Conservation (phyloP, 1,140 invertebrate genomes). For the Eriosoma lanigerum region DNA sequence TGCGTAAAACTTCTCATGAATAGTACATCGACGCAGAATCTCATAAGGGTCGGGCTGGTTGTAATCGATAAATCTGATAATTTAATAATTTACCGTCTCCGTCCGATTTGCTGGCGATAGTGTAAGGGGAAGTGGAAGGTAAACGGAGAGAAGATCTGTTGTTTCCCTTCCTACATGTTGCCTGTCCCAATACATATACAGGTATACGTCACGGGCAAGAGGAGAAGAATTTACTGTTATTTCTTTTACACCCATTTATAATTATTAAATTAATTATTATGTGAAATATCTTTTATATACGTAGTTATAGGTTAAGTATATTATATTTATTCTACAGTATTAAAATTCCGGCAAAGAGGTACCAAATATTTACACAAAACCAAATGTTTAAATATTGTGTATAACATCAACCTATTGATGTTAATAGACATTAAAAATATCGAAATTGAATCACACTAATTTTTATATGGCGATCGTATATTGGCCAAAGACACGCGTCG, state of each 20-base stretch:
- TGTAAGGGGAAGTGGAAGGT: background rate
- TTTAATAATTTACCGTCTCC: constrained; percentile 36
- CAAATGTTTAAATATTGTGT: background rate
- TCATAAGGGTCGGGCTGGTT: background rate
- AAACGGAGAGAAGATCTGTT: constrained; percentile 27
- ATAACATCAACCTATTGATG: too few relatives aligned
- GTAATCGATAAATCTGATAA: constrained; percentile 50
- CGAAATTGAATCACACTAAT: background rate
- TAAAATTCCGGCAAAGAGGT: too few relatives aligned
- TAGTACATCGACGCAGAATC: constrained; percentile 22
- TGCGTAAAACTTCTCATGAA: constrained; percentile 37
- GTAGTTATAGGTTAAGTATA: background rate
- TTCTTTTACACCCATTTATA: too few relatives aligned
- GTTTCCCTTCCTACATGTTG: background rate
- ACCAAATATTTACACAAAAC: background rate
- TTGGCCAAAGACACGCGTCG: too few relatives aligned
- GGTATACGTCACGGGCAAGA: background rate
- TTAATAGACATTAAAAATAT: too few relatives aligned
- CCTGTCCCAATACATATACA: background rate
- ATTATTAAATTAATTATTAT: too few relatives aligned
- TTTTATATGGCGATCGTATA: background rate
- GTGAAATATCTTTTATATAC: background rate
- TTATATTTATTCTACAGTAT: background rate
- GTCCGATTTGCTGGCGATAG: constrained; percentile 24
- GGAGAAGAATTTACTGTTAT: background rate